Conservation (phyloP, 2,113 vertebrate species). For the Petroica traversi region DNA sequence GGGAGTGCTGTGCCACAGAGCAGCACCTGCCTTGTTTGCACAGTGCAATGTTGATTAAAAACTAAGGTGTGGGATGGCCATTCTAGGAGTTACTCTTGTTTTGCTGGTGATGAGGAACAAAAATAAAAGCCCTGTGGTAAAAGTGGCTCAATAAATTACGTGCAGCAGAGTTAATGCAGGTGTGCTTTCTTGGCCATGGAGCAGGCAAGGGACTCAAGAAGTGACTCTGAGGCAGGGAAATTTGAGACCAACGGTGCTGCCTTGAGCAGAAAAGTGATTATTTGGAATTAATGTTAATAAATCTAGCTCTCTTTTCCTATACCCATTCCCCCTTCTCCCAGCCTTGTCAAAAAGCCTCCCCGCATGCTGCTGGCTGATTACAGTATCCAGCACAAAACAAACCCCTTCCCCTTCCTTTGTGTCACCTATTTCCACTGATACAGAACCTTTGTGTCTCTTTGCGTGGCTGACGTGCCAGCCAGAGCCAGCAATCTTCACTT, state of each 20-base stretch:
- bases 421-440: not conserved
- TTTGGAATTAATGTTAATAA: constrained; percentile 42
- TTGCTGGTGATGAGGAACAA: not conserved
- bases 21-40: not conserved
- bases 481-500: constrained; percentile 37
- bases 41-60: not conserved
- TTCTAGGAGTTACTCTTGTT: not conserved
- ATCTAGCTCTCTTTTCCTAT: not conserved
- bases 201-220: not conserved
- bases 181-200: not conserved
- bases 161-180: constrained; percentile 22
- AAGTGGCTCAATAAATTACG: not conserved
- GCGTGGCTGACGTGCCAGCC: not conserved
- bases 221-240: constrained; percentile 12
- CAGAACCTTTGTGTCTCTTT: not conserved
- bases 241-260: constrained; percentile 13
- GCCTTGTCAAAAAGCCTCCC: not conserved
- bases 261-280: constrained; percentile 24
- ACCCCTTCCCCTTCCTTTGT: not conserved
- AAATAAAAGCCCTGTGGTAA: not conserved
- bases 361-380: not conserved
- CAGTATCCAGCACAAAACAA: not conserved
- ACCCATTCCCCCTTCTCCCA: not conserved
- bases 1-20: not conserved
- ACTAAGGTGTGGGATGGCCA: fast-evolving